These are phyloP conservation scores for Halictus ligatus DNA, from an alignment of 2,888 invertebrate species.

Conservation along the genomic window DNA sequence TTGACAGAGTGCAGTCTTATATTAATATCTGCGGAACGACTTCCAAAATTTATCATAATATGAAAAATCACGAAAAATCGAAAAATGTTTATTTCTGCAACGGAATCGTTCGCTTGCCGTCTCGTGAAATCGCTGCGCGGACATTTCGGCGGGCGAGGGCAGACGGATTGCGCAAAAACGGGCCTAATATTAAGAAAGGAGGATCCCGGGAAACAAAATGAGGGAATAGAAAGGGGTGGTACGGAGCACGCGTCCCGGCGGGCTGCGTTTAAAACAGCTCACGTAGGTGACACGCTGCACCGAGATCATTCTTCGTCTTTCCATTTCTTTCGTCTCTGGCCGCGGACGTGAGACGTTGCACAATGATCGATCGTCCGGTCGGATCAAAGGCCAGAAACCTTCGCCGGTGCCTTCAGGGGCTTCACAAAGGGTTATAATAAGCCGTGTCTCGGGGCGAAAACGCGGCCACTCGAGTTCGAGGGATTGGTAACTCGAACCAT, in stretches of 20 bases:
- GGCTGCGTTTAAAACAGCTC: conserved; percentile 58
- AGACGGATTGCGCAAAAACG: background rate
- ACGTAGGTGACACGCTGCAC: conserved; percentile 51
- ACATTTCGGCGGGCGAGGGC: background rate
- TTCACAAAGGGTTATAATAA: conserved; percentile 72
- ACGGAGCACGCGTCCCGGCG: conserved; percentile 40
- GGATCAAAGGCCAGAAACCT: conserved; percentile 55
- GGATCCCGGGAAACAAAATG: background rate
- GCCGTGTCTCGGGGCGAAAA: conserved; percentile 51
- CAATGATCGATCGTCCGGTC: conserved; percentile 60
- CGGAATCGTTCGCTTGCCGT: background rate
- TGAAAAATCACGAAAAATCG: too few relatives aligned
- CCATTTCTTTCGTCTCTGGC: background rate
- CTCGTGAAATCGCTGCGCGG: background rate
- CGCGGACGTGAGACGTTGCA: conserved; percentile 33
- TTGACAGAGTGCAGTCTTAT: too few relatives aligned
- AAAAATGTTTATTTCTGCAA: background rate
- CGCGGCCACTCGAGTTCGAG: conserved; percentile 30
- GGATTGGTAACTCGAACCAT: conserved; percentile 40
- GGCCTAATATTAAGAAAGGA: conserved; percentile 8
- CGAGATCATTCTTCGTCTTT: conserved; percentile 27
- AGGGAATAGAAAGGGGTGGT: conserved; percentile 50
- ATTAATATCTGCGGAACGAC: too few relatives aligned
- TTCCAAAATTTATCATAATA: too few relatives aligned
- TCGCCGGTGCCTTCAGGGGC: conserved; percentile 49